phyloP scores from a whole-genome alignment of 2,888 invertebrate genomes.

The Phaedon cochleariae region DNA sequence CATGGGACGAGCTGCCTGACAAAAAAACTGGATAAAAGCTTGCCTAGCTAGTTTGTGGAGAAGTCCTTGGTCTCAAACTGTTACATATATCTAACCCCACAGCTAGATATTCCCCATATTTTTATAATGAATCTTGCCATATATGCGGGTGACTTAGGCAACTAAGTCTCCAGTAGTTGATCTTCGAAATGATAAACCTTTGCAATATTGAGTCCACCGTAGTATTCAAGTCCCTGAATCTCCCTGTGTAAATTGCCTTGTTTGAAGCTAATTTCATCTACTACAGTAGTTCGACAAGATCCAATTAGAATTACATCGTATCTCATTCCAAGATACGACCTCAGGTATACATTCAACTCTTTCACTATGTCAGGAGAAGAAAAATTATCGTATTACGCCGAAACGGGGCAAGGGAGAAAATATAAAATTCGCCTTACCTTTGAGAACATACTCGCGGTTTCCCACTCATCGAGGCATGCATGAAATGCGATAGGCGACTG shows the following conservation, averaged over 20 bases:
- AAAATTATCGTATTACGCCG: conserved; percentile 13
- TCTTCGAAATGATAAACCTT: too few relatives aligned
- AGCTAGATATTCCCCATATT: too few relatives aligned
- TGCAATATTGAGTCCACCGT: too few relatives aligned
- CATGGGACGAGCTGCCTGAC: too few relatives aligned
- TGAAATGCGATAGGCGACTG: conserved; percentile 25
- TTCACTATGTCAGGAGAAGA: background rate
- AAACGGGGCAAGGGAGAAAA: background rate
- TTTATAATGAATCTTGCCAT: too few relatives aligned
- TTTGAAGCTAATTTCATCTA: background rate
- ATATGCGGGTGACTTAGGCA: too few relatives aligned
- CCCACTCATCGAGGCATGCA: conserved; percentile 17
- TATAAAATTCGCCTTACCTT: conserved; percentile 15
- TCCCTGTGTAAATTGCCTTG: background rate
- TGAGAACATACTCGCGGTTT: conserved; percentile 16
- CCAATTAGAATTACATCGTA: background rate
- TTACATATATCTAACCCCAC: too few relatives aligned
- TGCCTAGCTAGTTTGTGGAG: too few relatives aligned
- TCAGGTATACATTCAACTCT: background rate
- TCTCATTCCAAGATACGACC: background rate
- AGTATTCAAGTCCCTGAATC: too few relatives aligned
- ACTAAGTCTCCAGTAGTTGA: too few relatives aligned
- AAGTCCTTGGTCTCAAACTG: too few relatives aligned
- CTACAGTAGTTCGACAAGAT: background rate
- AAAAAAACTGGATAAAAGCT: too few relatives aligned